Percentiles rank a stretch among this genome's conserved stretches.
Conservation (phyloP, 2,797 vertebrate species). For the Lepilemur ruficaudatus region DNA sequence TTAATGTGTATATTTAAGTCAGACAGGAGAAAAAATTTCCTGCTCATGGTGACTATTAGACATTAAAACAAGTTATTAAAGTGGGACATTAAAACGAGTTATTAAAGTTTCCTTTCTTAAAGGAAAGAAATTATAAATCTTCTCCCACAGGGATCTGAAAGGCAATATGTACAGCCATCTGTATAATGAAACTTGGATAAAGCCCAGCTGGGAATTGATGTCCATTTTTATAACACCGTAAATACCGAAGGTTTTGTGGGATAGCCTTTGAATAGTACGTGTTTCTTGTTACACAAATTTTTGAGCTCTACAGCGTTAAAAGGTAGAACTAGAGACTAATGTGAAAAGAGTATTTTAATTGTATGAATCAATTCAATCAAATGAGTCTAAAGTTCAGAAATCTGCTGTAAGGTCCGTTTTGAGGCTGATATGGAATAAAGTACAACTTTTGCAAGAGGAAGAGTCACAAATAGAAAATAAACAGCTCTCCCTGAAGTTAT, state of each 20-base stretch:
- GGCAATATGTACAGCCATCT: conserved; percentile 54
- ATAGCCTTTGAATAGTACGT: conserved; percentile 18
- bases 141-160: not conserved
- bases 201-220: conserved; percentile 58
- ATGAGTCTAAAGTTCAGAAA: conserved; percentile 26
- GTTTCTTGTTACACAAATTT: conserved; percentile 37
- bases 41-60: not conserved
- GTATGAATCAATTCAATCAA: conserved; percentile 46
- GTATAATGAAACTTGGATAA: conserved; percentile 47
- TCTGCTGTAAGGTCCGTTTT: not conserved
- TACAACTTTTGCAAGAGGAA: not conserved
- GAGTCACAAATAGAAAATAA: conserved; percentile 54
- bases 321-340: conserved; percentile 22
- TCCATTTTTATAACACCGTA: conserved; percentile 64
- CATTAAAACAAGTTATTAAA: conserved; percentile 56
- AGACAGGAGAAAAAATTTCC: conserved; percentile 36
- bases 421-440: conserved; percentile 1
- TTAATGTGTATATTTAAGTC: conserved; percentile 44
- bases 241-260: conserved; percentile 38
- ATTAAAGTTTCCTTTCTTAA: not conserved
- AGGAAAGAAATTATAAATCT: conserved; percentile 45
- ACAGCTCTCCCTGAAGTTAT: conserved; percentile 31
- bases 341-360: conserved; percentile 46
- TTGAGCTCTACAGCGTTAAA: not conserved
- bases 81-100: not conserved